These are phyloP conservation scores for Eurytoma californica DNA, from an alignment of 2,888 invertebrate species.

Conservation along the genomic window DNA sequence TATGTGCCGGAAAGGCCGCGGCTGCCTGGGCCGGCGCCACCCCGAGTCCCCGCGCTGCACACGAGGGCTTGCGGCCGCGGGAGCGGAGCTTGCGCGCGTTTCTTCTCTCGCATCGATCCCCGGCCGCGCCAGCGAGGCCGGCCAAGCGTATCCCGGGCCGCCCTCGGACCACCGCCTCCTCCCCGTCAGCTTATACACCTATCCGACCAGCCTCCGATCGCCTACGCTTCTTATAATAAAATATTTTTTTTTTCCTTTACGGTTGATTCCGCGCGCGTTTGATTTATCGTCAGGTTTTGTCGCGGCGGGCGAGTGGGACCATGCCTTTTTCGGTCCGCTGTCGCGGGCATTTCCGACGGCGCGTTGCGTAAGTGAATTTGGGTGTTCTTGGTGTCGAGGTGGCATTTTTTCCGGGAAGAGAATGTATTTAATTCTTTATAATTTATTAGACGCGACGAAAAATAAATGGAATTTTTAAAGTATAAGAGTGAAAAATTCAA, in stretches of 20 bases:
- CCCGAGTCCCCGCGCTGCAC: not conserved
- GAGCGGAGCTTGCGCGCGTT: constrained; percentile 43
- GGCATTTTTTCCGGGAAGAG: not conserved
- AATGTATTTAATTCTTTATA: no score
- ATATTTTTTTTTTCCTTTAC: constrained; percentile 8
- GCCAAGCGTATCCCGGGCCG: constrained; percentile 54
- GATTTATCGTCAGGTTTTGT: constrained; percentile 43
- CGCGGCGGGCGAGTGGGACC: not conserved
- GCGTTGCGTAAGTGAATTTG: constrained; percentile 11
- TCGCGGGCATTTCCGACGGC: constrained; percentile 11
- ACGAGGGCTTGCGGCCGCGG: constrained; percentile 52
- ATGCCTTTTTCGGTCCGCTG: not conserved
- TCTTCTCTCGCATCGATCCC: constrained; percentile 63
- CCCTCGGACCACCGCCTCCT: constrained; percentile 15
- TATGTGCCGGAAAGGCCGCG: constrained; percentile 50
- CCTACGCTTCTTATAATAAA: constrained; percentile 19
- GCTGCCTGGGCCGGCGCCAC: not conserved
- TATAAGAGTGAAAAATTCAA: no score
- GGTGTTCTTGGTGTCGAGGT: not conserved
- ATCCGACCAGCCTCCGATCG: constrained; percentile 39
- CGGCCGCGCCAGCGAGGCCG: constrained; percentile 9
- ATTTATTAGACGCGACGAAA: no score
- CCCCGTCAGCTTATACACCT: constrained; percentile 37
- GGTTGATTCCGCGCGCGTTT: constrained; percentile 23
- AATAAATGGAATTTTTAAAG: no score